Evolutionary conservation across 1,140 invertebrate species (phyloP), one percentile per base, ranked within the genome.

Genomic region (Drosophila mauritiana): DNA sequence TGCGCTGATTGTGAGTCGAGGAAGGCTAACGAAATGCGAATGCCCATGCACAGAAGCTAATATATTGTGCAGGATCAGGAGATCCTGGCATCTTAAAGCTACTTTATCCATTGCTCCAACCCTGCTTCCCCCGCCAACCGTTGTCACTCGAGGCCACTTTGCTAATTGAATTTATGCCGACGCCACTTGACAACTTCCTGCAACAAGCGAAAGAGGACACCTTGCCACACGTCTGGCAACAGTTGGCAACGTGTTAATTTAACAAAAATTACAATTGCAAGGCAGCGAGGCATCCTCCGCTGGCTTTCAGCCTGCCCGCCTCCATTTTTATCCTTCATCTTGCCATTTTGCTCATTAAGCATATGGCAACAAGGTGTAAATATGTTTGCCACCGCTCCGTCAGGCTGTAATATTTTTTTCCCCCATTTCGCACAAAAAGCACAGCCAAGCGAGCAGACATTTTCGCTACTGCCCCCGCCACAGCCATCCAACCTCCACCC

Each of bases 101-200:
- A 11, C 17, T 39, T 39, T n/a, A 39, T 8, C n/a, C 20, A 22
- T 22, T 3, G 20, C 20, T 22, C 3, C 2, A 22, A 22, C 20
- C 46, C 42, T 43, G 6, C 36, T 20, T 13, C 17, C 15, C 8
- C 43, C 43, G 1, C 25, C 25, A 10, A 31, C 10, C 20, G 36
- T 36, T 10, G 62, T 56, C 64, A 57, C 59, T 80, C 75, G 73
- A 73, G 57, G 79, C 63, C 83, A 86, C 83, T 86, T 76, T 88
- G 84, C 79, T 86, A 86, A 86, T 86, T 86, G 83, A 86, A 86
- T 88, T 86, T 86, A 88, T 86, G 75, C 83, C 65, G 78, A 69
- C 70, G 43, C 74, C 56, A 86, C 56, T 78, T 85, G 82, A 86
- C 82, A 85, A 82, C 82, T 82, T 82, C 75, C 82, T 73, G 67